Conservation (phyloP, 2,888 invertebrate species). For the Drosophila mulleri region DNA sequence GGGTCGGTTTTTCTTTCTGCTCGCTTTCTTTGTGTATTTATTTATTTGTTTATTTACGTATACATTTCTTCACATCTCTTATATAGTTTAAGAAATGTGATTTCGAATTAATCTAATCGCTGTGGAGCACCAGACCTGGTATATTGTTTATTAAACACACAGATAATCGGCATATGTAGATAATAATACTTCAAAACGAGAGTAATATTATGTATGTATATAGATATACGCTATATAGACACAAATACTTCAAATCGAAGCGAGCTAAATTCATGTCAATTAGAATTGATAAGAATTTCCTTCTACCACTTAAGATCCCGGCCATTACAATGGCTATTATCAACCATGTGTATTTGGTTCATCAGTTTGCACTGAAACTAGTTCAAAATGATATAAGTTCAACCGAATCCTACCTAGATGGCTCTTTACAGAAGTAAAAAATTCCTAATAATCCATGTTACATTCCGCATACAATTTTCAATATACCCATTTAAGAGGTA, state of each 20-base stretch:
- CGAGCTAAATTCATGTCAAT: slow-evolving; percentile 41
- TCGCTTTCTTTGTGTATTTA: not conserved
- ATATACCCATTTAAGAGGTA: not conserved
- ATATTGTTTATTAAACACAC: slow-evolving; percentile 22
- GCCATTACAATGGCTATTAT: slow-evolving; percentile 18
- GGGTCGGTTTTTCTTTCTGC: slow-evolving; percentile 23
- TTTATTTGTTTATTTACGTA: not conserved
- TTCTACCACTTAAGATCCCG: slow-evolving; percentile 30
- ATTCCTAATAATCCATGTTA: too few species aligned
- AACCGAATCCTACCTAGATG: too few species aligned
- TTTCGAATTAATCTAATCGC: slow-evolving; percentile 52
- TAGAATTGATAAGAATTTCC: slow-evolving; percentile 26
- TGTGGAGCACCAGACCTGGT: not conserved
- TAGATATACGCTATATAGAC: slow-evolving; percentile 45
- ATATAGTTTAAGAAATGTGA: slow-evolving; percentile 20
- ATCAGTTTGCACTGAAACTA: slow-evolving; percentile 1
- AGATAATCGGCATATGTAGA: slow-evolving; percentile 49
- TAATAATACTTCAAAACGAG: slow-evolving; percentile 52
- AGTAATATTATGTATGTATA: slow-evolving; percentile 16
- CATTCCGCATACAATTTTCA: too few species aligned
- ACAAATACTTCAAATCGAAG: slow-evolving; percentile 25
- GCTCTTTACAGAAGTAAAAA: too few species aligned
- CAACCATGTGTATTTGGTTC: not conserved
- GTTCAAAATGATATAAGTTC: not conserved
- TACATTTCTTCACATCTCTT: slow-evolving; percentile 22